phyloP scores from a whole-genome alignment of 1,140 invertebrate genomes.

The Orius laevigatus region DNA sequence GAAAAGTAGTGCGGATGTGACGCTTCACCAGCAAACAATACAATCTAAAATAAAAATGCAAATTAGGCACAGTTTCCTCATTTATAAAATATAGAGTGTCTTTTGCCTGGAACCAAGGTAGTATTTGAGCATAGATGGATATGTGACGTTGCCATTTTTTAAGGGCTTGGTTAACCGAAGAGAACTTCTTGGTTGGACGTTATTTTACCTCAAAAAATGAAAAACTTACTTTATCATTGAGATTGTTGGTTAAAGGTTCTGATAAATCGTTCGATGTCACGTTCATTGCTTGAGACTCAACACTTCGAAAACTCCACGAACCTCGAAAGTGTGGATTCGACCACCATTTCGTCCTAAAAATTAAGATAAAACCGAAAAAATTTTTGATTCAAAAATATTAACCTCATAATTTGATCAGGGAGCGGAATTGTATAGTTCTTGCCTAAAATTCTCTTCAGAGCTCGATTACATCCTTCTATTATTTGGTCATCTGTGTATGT shows the following conservation, averaged over 20 bases:
- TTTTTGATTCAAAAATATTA: neutral
- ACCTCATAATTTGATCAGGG: constrained; percentile 19
- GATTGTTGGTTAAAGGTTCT: constrained; percentile 30
- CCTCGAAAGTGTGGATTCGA: constrained; percentile 47
- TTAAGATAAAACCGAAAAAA: no score
- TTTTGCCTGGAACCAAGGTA: no score
- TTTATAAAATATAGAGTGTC: no score
- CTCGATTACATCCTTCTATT: constrained; percentile 27
- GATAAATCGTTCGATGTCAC: constrained; percentile 32
- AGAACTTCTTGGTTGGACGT: no score
- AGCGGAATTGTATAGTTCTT: constrained; percentile 20
- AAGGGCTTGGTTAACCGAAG: no score
- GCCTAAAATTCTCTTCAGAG: constrained; percentile 30
- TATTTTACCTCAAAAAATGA: no score
- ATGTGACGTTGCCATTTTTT: no score
- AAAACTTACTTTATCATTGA: no score
- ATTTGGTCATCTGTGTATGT: constrained; percentile 31
- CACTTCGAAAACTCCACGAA: constrained; percentile 47
- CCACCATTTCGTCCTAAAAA: constrained; percentile 44
- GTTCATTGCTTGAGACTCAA: constrained; percentile 33
- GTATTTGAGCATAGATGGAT: no score
- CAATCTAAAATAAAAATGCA: constrained; percentile 20
- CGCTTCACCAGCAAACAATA: constrained; percentile 56
- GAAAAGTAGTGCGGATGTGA: constrained; percentile 48
- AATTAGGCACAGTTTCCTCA: no score